Evolutionary conservation across 2,797 vertebrate genomes (phyloP), one percentile per base, ranked within the genome.

Genomic region (Liasis olivaceus): DNA sequence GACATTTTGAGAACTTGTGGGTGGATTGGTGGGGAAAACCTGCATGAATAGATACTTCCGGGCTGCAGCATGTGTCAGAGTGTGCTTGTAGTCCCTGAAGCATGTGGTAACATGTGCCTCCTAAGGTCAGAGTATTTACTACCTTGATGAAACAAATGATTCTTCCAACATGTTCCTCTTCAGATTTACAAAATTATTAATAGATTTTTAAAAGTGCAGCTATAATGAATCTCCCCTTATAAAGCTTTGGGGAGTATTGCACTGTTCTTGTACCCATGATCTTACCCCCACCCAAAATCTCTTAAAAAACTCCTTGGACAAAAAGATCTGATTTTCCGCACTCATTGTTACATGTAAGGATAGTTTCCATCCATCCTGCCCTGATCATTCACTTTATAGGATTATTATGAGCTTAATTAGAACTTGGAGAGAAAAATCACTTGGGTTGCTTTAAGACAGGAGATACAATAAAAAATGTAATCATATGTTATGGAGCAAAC

Each of bases 131-230:
- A 94, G 96, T 93, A 72, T 62, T 81, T 88, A 69, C 95, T 94
- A 89, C 0, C 0, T 87, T 15, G 91, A 77, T 95, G 95, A 96
- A 95, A 96, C 89, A 95, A 96, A 94, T 90, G 14, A 9, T 0
- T 11, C 31, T 13, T 72, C 11, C 14, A 81, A 69, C 58, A 56
- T 87, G 1, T 22, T 93, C 69, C 77, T 54, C 47, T 90, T 87
- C 88, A 77, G 85, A 12, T 0, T n/a, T 31, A 56, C 6, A 4
- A 89, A 95, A 28, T 2, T 88, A 81, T 59, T 56, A 90, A 63
- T 2, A 81, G 20, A n/a, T 91, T 62, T 1, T 87, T 77, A 90
- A 51, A 42, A 62, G 85, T 2, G 36, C 89, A 90, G 28, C 1
- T 0, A 6, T 47, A 7, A 86, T 42, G 62, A 85, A 66, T 88